phyloP scores from a whole-genome alignment of 2,888 invertebrate genomes.

The Zhengitettix transpicula region DNA sequence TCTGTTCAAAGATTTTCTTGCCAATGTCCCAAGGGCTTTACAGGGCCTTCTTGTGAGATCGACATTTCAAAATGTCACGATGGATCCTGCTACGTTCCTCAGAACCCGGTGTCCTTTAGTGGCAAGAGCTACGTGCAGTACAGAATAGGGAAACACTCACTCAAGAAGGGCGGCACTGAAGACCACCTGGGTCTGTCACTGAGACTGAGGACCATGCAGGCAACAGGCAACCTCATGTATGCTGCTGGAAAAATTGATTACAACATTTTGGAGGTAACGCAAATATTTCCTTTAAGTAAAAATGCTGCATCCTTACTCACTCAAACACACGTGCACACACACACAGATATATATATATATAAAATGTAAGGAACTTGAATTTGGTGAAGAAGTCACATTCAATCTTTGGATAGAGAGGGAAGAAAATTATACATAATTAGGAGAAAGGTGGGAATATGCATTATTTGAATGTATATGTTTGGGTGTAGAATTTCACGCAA shows the following conservation, averaged over 20 bases:
- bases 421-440: too few relatives aligned
- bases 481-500: too few relatives aligned
- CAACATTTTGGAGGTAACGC: slow-evolving; percentile 59
- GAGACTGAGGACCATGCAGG: slow-evolving; percentile 65
- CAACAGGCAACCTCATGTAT: slow-evolving; percentile 71
- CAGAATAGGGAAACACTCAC: slow-evolving; percentile 43
- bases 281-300: not conserved
- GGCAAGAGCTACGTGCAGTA: slow-evolving; percentile 72
- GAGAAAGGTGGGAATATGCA: too few relatives aligned
- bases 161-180: slow-evolving; percentile 51
- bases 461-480: too few relatives aligned
- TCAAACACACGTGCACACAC: too few relatives aligned
- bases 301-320: too few relatives aligned
- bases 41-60: slow-evolving; percentile 47
- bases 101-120: slow-evolving; percentile 60
- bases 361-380: too few relatives aligned
- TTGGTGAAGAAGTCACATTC: too few relatives aligned
- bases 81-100: slow-evolving; percentile 51
- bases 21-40: slow-evolving; percentile 59
- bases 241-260: slow-evolving; percentile 78
- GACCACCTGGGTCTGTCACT: slow-evolving; percentile 63
- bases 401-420: too few relatives aligned
- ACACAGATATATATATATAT: too few relatives aligned
- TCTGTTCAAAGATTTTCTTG: slow-evolving; percentile 56
- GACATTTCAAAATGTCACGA: slow-evolving; percentile 49